These are phyloP conservation scores for Tragelaphus scriptus DNA, from an alignment of 2,113 vertebrate genomes.

Conservation along the genomic window DNA sequence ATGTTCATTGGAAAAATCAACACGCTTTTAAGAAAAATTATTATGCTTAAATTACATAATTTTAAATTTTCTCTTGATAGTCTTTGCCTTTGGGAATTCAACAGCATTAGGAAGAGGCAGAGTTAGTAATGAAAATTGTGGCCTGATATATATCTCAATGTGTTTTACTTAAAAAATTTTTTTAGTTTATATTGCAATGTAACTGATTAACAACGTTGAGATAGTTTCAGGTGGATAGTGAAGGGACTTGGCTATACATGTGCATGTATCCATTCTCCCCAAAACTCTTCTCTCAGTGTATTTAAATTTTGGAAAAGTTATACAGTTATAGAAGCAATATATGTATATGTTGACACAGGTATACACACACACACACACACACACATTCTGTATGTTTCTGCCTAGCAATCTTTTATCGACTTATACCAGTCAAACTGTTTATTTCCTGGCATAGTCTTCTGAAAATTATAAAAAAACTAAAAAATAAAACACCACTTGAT, in stretches of 20 bases:
- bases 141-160: not conserved
- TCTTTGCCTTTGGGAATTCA: not conserved
- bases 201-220: not conserved
- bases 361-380: not conserved
- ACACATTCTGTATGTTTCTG: not conserved
- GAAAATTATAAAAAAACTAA: slow-evolving; percentile 31
- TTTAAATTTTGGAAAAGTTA: not conserved
- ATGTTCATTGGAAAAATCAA: not conserved
- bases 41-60: not conserved
- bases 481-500: slow-evolving; percentile 22
- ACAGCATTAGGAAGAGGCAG: not conserved
- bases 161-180: not conserved
- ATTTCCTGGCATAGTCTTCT: not conserved
- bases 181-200: not conserved
- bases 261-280: not conserved
- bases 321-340: not conserved
- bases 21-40: not conserved
- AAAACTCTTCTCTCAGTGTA: not conserved
- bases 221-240: not conserved
- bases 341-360: not conserved
- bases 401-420: not conserved
- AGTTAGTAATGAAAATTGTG: not conserved
- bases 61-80: not conserved
- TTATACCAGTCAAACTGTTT: not conserved
- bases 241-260: not conserved